Conservation (phyloP, 2,888 invertebrate genomes). For the Conus canariensis region DNA sequence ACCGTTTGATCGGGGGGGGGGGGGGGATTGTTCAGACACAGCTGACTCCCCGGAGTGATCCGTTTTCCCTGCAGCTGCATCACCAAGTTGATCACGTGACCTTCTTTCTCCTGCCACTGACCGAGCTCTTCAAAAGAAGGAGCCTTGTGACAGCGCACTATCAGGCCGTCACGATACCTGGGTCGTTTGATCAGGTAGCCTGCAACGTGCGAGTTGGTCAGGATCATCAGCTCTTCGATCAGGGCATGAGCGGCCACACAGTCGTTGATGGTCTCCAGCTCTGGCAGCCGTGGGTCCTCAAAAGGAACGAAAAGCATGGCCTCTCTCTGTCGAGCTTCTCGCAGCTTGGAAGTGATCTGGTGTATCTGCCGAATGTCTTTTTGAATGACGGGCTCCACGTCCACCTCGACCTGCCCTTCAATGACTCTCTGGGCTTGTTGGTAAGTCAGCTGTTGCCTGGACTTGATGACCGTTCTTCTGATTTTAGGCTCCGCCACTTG, state of each 20-base stretch:
- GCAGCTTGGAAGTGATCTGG: slow-evolving; percentile 47
- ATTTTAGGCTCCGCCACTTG: slow-evolving; percentile 42
- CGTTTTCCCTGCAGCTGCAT: slow-evolving; percentile 36
- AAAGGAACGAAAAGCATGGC: slow-evolving; percentile 48
- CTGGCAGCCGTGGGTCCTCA: slow-evolving; percentile 41
- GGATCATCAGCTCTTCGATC: slow-evolving; percentile 56
- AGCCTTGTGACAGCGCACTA: slow-evolving; percentile 52
- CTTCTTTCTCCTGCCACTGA: slow-evolving; percentile 49
- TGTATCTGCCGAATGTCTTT: slow-evolving; percentile 46
- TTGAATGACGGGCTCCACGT: slow-evolving; percentile 17
- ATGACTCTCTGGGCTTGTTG: slow-evolving; percentile 59
- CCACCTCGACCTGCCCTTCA: neutral
- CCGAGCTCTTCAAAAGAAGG: slow-evolving; percentile 44
- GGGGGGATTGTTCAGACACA: slow-evolving; percentile 22
- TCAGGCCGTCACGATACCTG: slow-evolving; percentile 43
- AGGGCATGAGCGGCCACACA: slow-evolving; percentile 50
- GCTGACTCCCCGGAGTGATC: slow-evolving; percentile 35
- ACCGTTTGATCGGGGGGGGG: neutral
- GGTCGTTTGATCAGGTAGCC: slow-evolving; percentile 37
- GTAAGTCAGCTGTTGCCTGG: slow-evolving; percentile 55
- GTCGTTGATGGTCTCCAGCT: slow-evolving; percentile 36
- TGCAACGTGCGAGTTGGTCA: slow-evolving; percentile 53
- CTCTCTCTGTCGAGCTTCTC: slow-evolving; percentile 46
- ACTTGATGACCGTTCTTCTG: slow-evolving; percentile 52
- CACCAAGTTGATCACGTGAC: slow-evolving; percentile 36